Conservation (phyloP, 2,888 invertebrate genomes). For the Eurytoma californica region DNA sequence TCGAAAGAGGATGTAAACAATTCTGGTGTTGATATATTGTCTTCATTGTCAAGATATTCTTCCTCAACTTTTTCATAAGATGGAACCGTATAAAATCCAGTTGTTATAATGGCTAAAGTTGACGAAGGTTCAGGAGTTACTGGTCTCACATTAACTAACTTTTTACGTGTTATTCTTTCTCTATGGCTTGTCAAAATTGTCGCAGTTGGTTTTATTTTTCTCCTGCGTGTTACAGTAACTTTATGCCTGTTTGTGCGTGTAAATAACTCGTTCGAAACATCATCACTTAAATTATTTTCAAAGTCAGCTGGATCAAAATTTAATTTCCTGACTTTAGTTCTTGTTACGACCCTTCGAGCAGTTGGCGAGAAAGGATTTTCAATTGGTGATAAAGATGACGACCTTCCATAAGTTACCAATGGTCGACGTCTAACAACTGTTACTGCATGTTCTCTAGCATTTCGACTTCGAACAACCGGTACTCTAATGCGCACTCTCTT, state of each 20-base stretch:
- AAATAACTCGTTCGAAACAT: slow-evolving; percentile 11
- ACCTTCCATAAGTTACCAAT: slow-evolving; percentile 61
- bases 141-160: slow-evolving; percentile 69
- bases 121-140: slow-evolving; percentile 64
- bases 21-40: slow-evolving; percentile 63
- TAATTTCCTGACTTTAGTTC: slow-evolving; percentile 65
- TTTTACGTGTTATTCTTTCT: slow-evolving; percentile 69
- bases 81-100: slow-evolving; percentile 70
- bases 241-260: slow-evolving; percentile 63
- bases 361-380: slow-evolving; percentile 58
- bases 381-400: slow-evolving; percentile 28
- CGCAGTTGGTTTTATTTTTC: slow-evolving; percentile 67
- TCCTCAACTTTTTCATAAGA: slow-evolving; percentile 63
- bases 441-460: slow-evolving; percentile 66
- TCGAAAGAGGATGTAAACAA: slow-evolving; percentile 64
- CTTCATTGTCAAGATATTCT: slow-evolving; percentile 57
- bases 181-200: slow-evolving; percentile 55
- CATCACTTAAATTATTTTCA: slow-evolving; percentile 38
- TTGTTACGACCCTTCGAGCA: slow-evolving; percentile 68
- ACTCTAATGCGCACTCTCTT: slow-evolving; percentile 72
- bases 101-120: slow-evolving; percentile 71
- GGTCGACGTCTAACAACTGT: slow-evolving; percentile 71
- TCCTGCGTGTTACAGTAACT: slow-evolving; percentile 71
- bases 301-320: slow-evolving; percentile 54
- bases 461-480: slow-evolving; percentile 68